Evolutionary conservation across 2,888 invertebrate species (phyloP).

Genomic region (Stenotaenia linearis): DNA sequence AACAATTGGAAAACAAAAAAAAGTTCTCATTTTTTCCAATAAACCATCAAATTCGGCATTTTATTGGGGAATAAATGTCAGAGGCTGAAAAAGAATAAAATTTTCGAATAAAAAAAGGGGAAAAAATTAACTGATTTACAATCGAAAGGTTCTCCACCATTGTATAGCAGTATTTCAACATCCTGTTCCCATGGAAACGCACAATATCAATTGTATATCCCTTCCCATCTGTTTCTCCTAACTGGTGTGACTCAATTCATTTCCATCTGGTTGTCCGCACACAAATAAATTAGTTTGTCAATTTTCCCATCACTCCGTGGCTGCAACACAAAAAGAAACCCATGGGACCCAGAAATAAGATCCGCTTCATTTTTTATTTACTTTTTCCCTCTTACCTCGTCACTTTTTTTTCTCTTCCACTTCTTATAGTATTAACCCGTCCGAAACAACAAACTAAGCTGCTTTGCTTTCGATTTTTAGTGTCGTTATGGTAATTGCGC

Average conservation of each 20-base stretch:
- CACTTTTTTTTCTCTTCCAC: not conserved
- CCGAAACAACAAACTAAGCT: not conserved
- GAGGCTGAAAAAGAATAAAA: not conserved
- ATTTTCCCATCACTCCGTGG: constrained; percentile 21
- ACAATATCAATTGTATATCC: constrained; percentile 1
- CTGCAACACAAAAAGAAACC: not conserved
- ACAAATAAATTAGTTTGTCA: constrained; percentile 10
- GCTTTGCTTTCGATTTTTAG: no score
- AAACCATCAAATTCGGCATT: not conserved
- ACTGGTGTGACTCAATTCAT: constrained; percentile 14
- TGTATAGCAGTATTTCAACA: not conserved
- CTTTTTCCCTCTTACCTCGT: not conserved
- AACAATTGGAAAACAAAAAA: not conserved
- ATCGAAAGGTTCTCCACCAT: not conserved
- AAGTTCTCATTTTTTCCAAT: constrained; percentile 5
- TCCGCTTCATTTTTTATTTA: not conserved
- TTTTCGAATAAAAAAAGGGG: not conserved
- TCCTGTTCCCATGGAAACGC: not conserved
- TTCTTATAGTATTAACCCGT: not conserved
- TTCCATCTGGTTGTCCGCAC: constrained; percentile 10
- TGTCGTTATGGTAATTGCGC: no score
- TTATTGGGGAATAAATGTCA: constrained; percentile 7
- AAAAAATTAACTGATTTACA: not conserved
- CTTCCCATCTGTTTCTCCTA: not conserved
- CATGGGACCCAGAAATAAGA: not conserved